Evolutionary conservation across 2,888 invertebrate species (phyloP).

Genomic region (Aphidius colemani): DNA sequence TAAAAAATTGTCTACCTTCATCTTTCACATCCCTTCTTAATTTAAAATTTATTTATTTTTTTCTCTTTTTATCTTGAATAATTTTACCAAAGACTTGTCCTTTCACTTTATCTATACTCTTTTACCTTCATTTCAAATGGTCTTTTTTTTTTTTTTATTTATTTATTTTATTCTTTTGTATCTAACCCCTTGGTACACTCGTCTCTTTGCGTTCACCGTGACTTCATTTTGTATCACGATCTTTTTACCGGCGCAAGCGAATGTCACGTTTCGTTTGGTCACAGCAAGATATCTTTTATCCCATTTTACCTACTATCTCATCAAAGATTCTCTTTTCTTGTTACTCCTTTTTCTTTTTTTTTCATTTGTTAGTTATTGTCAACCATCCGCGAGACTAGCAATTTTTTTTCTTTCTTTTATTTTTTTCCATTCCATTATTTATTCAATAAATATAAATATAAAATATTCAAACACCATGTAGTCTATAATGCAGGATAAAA

Average conservation of each 20-base stretch:
- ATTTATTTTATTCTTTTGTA: slow-evolving; percentile 22
- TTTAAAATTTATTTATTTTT: no score
- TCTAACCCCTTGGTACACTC: slow-evolving; percentile 22
- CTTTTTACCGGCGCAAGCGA: slow-evolving; percentile 15
- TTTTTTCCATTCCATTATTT: no score
- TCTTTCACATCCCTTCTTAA: slow-evolving; percentile 2
- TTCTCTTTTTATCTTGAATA: neutral
- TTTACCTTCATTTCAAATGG: slow-evolving; percentile 5
- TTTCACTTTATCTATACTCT: slow-evolving; percentile 9
- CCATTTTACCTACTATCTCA: neutral
- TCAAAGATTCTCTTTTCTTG: neutral
- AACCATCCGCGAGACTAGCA: no score
- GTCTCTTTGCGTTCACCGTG: slow-evolving; percentile 23
- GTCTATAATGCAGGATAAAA: no score
- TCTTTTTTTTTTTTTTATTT: slow-evolving; percentile 18
- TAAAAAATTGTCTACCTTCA: slow-evolving; percentile 10
- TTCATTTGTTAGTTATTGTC: no score
- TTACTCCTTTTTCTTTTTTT: no score
- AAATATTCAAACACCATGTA: no score
- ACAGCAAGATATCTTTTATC: slow-evolving; percentile 10
- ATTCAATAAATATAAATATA: no score
- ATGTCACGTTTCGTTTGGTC: slow-evolving; percentile 28
- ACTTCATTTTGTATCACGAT: slow-evolving; percentile 30
- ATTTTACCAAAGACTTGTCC: slow-evolving; percentile 10
- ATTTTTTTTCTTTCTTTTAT: no score